Evolutionary conservation across 2,113 vertebrate genomes (phyloP).

Genomic region (Picathartes gymnocephalus): DNA sequence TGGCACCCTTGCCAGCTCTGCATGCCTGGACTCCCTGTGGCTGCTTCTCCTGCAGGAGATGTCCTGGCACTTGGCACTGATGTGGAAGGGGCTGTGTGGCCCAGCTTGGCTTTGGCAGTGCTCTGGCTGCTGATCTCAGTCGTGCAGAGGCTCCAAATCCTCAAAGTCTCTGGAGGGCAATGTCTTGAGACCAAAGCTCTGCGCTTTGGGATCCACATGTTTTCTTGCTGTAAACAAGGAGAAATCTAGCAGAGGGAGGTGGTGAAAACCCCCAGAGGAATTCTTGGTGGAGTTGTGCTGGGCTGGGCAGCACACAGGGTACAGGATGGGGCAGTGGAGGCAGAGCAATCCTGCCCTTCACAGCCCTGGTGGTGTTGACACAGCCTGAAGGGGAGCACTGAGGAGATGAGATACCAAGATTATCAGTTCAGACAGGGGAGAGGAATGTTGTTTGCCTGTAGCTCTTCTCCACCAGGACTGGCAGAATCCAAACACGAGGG

Average conservation of each 20-base stretch:
- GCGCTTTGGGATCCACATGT: not conserved
- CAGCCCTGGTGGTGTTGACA: not conserved
- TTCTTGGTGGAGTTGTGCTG: not conserved
- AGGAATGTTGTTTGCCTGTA: constrained; percentile 55
- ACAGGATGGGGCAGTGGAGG: not conserved
- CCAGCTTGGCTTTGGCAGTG: not conserved
- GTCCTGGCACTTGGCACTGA: not conserved
- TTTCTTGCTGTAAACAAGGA: not conserved
- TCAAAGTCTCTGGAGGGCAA: not conserved
- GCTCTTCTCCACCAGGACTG: constrained; percentile 5
- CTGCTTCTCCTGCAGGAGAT: not conserved
- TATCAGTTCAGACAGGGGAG: not conserved
- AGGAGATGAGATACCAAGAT: constrained; percentile 24
- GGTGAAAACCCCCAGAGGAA: not conserved
- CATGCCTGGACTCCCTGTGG: not conserved
- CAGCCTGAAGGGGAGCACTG: not conserved
- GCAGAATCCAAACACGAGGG: not conserved
- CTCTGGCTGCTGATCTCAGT: not conserved
- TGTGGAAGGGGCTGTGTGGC: not conserved
- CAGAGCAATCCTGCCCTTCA: not conserved
- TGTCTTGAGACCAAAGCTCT: not conserved
- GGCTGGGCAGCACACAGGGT: constrained; percentile 3
- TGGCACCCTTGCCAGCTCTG: not conserved
- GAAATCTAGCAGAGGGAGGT: not conserved
- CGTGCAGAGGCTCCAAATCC: not conserved